Evolutionary conservation across 2,888 invertebrate genomes (phyloP).

Genomic region (Mamestra brassicae): DNA sequence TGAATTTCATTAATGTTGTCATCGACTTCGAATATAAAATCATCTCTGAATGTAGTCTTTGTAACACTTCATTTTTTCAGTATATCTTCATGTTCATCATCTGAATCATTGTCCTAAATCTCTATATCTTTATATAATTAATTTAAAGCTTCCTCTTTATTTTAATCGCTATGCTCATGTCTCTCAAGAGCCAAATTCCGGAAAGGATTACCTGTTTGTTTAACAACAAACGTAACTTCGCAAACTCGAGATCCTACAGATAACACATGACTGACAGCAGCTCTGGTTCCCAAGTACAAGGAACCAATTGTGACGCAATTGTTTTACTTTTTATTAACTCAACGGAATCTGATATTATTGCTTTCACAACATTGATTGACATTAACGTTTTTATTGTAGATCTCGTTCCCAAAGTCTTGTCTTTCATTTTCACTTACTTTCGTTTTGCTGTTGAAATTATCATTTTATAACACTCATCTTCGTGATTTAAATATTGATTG

Average conservation of each 20-base stretch:
- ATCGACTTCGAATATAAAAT: neutral
- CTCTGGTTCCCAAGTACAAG: slow-evolving; percentile 57
- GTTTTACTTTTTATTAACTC: slow-evolving; percentile 60
- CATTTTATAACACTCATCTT: slow-evolving; percentile 33
- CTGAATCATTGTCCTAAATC: neutral
- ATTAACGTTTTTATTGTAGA: slow-evolving; percentile 51
- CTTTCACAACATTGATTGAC: slow-evolving; percentile 67
- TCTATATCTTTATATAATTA: neutral
- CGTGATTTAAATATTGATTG: slow-evolving; percentile 32
- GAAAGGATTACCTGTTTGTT: slow-evolving; percentile 41
- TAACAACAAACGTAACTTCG: slow-evolving; percentile 29
- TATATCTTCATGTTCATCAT: neutral
- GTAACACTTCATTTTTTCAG: neutral
- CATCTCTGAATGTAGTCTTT: neutral
- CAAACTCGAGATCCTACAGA: slow-evolving; percentile 40
- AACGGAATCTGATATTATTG: slow-evolving; percentile 60
- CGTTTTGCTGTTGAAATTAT: slow-evolving; percentile 38
- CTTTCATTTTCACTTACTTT: slow-evolving; percentile 61
- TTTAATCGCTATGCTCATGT: neutral
- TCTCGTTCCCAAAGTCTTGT: slow-evolving; percentile 52
- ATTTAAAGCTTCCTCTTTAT: neutral
- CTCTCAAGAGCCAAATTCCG: slow-evolving; percentile 20
- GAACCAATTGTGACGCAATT: slow-evolving; percentile 59
- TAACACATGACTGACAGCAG: slow-evolving; percentile 43
- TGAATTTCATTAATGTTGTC: neutral